phyloP scores from a whole-genome alignment of 92 coral and sea anemone genomes.

The Virgularia gustaviana region DNA sequence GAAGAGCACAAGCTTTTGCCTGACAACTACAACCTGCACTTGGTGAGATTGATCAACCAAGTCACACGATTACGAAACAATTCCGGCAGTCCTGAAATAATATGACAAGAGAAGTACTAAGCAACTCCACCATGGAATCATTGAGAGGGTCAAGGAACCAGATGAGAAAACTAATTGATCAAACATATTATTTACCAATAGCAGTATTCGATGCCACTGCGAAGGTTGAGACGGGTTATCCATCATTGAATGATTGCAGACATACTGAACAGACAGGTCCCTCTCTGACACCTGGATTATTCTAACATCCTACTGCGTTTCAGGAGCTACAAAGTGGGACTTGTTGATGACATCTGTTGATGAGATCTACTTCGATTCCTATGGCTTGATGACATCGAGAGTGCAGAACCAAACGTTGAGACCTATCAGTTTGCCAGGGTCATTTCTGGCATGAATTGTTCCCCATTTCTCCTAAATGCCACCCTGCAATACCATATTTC shows the following conservation, averaged over 20 bases:
- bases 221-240: conserved; percentile 16
- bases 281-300: conserved; percentile 34
- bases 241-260: conserved; percentile 55
- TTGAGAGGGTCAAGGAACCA: neutral
- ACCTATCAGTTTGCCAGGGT: conserved; percentile 49
- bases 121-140: neutral
- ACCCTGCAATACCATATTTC: too few species aligned
- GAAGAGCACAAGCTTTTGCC: conserved; percentile 37
- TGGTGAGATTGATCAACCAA: conserved; percentile 36
- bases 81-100: conserved; percentile 7
- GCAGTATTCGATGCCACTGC: conserved; percentile 51
- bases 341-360: neutral
- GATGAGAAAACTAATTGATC: conserved; percentile 14
- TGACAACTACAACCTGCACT: conserved; percentile 41
- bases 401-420: conserved; percentile 39
- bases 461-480: too few species aligned
- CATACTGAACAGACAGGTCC: conserved; percentile 50
- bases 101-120: neutral
- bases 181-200: conserved; percentile 8
- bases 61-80: conserved; percentile 34
- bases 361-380: conserved; percentile 53
- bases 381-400: conserved; percentile 48
- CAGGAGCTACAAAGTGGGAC: neutral
- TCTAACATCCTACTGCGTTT: neutral
- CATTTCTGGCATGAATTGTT: conserved; percentile 58